These are phyloP conservation scores for Cyclopterus lumpus DNA, from an alignment of 2,797 vertebrate genomes.

Conservation along the genomic window DNA sequence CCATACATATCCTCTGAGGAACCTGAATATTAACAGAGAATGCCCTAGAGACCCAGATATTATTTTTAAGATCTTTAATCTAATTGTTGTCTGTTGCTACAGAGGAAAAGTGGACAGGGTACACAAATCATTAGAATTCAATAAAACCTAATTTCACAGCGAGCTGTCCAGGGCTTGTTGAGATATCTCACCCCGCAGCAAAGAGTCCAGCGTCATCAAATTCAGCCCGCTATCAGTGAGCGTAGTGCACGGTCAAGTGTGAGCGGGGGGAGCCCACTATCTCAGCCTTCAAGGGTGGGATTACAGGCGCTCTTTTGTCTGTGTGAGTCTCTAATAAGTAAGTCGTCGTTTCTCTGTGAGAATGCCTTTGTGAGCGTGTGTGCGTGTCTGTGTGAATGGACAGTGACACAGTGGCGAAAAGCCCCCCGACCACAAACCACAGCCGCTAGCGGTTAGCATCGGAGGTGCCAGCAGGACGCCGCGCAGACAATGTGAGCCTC, in stretches of 20 bases:
- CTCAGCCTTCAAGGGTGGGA: conserved; percentile 36
- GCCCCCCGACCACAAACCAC: conserved; percentile 23
- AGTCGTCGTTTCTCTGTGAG: conserved; percentile 31
- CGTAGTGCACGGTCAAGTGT: conserved; percentile 33
- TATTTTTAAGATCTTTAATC: background rate
- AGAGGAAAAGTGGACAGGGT: background rate
- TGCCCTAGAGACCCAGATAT: background rate
- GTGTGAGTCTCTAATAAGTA: conserved; percentile 31
- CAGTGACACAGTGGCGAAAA: conserved; percentile 23
- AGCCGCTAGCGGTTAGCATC: conserved; percentile 17
- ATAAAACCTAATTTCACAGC: background rate
- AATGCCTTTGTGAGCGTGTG: background rate
- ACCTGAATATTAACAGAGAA: background rate
- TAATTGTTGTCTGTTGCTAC: background rate
- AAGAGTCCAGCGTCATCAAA: conserved; percentile 21
- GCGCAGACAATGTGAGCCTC: background rate
- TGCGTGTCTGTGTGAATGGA: background rate
- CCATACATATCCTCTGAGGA: background rate
- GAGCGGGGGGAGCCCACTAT: conserved; percentile 29
- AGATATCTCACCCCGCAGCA: conserved; percentile 1
- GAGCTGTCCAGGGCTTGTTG: background rate
- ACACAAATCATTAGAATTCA: background rate
- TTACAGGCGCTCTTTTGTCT: conserved; percentile 51
- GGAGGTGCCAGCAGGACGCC: conserved; percentile 1
- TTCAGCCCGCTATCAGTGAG: conserved; percentile 20